Evolutionary conservation across 2,888 invertebrate genomes (phyloP).

Genomic region (Caenorhabditis sp.): DNA sequence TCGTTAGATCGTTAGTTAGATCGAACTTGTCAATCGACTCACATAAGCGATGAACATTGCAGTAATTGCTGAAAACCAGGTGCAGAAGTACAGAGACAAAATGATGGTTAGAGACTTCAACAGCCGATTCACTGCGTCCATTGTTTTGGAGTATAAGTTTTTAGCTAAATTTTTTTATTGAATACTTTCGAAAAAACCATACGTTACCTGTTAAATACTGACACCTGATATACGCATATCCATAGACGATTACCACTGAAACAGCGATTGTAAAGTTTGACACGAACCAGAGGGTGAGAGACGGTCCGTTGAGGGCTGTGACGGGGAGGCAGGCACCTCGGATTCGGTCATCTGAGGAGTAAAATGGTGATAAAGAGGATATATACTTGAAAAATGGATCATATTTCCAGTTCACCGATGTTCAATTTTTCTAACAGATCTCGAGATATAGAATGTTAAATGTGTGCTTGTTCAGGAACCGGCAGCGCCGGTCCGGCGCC

Average conservation of each 20-base stretch:
- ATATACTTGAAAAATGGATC: too few relatives aligned
- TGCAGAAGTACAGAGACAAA: slow-evolving; percentile 65
- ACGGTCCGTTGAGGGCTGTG: slow-evolving; percentile 55
- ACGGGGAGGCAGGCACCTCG: slow-evolving; percentile 62
- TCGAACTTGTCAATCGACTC: too few relatives aligned
- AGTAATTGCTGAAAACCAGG: slow-evolving; percentile 69
- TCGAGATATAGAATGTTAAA: too few relatives aligned
- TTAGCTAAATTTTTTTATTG: slow-evolving; percentile 18
- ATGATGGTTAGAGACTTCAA: slow-evolving; percentile 67
- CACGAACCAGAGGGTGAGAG: slow-evolving; percentile 58
- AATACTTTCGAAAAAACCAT: slow-evolving; percentile 15
- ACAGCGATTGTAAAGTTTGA: slow-evolving; percentile 61
- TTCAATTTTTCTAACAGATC: too few relatives aligned
- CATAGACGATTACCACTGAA: slow-evolving; percentile 64
- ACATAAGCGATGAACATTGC: slow-evolving; percentile 19
- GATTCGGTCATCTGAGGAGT: not conserved
- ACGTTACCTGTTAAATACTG: slow-evolving; percentile 37
- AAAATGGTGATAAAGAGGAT: not conserved
- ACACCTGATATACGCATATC: slow-evolving; percentile 63
- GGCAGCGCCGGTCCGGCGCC: too few relatives aligned
- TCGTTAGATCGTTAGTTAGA: too few relatives aligned
- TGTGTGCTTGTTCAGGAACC: too few relatives aligned
- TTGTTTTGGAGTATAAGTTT: slow-evolving; percentile 26
- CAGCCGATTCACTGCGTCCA: slow-evolving; percentile 56
- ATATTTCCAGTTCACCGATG: too few relatives aligned